phyloP scores from a whole-genome alignment of 1,140 invertebrate genomes.

The Heliconius hewitsoni region DNA sequence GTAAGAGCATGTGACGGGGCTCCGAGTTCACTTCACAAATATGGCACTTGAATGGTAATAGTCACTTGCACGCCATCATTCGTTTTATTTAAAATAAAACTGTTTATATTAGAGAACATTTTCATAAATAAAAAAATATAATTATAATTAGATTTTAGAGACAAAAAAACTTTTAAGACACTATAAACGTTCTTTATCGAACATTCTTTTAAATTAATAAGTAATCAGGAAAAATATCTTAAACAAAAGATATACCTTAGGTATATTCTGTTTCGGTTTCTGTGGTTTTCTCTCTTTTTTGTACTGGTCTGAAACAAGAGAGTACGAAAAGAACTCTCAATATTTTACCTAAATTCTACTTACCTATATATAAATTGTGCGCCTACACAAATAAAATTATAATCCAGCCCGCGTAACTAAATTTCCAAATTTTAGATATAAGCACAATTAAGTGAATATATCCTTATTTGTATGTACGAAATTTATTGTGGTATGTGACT shows the following conservation, averaged over 20 bases:
- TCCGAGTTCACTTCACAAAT: slow-evolving; percentile 13
- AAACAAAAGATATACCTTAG: no score
- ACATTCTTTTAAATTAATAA: no score
- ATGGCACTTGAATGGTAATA: slow-evolving; percentile 17
- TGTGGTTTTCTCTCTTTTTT: no score
- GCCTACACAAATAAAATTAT: not conserved
- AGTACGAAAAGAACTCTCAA: no score
- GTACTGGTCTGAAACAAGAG: no score
- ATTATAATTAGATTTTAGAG: no score
- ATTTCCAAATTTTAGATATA: not conserved
- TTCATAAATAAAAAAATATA: no score
- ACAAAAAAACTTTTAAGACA: no score
- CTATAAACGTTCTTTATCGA: no score
- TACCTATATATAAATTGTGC: not conserved
- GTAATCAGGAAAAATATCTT: no score
- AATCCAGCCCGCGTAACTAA: not conserved
- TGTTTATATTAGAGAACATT: no score
- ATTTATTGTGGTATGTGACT: not conserved
- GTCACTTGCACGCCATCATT: not conserved
- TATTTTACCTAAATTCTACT: not conserved
- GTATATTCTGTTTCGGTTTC: no score
- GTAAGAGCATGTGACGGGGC: not conserved
- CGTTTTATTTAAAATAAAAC: not conserved
- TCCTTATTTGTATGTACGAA: not conserved
- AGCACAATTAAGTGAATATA: slow-evolving; percentile 14